phyloP scores from a whole-genome alignment of 2,888 invertebrate species.

The Dicranocentrus wangi region DNA sequence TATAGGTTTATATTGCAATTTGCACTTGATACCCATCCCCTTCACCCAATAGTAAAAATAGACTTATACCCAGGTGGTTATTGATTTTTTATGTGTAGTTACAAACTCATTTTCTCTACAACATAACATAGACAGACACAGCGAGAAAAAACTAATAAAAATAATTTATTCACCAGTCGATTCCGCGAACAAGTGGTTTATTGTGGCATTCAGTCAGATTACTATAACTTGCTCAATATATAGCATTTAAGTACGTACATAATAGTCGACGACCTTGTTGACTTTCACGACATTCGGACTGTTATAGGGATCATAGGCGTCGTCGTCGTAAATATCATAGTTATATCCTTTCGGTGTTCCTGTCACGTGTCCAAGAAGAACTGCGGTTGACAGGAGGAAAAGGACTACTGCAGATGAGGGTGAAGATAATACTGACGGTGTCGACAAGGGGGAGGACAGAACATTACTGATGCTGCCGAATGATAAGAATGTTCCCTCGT shows the following conservation, averaged over 20 bases:
- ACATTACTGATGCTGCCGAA: conserved; percentile 20
- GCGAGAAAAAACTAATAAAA: too few relatives aligned
- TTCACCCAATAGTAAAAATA: too few relatives aligned
- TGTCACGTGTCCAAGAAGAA: conserved; percentile 45
- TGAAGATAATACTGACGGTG: conserved; percentile 16
- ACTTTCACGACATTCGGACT: conserved; percentile 57
- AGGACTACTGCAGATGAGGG: conserved; percentile 40
- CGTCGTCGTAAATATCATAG: conserved; percentile 65
- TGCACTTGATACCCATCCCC: too few relatives aligned
- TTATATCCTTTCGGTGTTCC: conserved; percentile 49
- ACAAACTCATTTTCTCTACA: too few relatives aligned
- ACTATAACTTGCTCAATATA: too few relatives aligned
- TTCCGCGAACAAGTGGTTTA: too few relatives aligned
- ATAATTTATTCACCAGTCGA: too few relatives aligned
- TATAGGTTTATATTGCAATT: too few relatives aligned
- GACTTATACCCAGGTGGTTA: too few relatives aligned
- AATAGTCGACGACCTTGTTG: conserved; percentile 71
- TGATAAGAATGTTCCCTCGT: conserved; percentile 13
- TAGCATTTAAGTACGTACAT: conserved; percentile 56
- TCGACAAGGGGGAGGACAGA: conserved; percentile 28
- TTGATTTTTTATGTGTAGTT: too few relatives aligned
- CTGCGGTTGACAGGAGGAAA: conserved; percentile 57
- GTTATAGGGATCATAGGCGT: conserved; percentile 63
- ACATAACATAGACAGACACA: too few relatives aligned
- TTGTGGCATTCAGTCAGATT: too few relatives aligned